Percentiles rank a stretch among this genome's conserved stretches.
These are phyloP conservation scores for Hydrolagus affinis DNA, from an alignment of 2,113 vertebrate genomes.

Conservation along the genomic window DNA sequence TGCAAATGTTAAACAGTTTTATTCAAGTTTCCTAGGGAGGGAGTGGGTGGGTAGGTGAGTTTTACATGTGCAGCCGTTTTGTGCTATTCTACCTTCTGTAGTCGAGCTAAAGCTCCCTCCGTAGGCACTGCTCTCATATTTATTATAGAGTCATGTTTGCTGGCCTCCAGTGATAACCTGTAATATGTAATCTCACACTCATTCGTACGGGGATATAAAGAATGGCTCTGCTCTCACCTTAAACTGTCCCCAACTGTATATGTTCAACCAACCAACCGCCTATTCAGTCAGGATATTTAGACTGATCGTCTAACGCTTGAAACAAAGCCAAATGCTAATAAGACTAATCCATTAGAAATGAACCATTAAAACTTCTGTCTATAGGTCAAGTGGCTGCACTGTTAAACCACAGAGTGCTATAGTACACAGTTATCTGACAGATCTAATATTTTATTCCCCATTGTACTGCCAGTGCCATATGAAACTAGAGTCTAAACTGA, in stretches of 20 bases:
- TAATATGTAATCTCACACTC: slow-evolving; percentile 1
- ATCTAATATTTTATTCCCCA: slow-evolving; percentile 32
- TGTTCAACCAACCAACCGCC: slow-evolving; percentile 19
- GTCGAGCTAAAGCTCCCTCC: background rate
- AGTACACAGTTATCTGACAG: slow-evolving; percentile 28
- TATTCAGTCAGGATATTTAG: slow-evolving; percentile 14
- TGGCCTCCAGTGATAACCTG: slow-evolving; percentile 3
- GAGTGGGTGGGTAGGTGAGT: too few relatives aligned
- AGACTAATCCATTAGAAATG: slow-evolving; percentile 35
- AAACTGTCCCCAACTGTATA: slow-evolving; percentile 10
- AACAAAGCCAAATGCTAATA: slow-evolving; percentile 34
- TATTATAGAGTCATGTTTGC: background rate
- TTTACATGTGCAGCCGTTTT: too few relatives aligned
- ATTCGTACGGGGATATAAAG: background rate
- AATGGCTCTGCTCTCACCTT: slow-evolving; percentile 20
- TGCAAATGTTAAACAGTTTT: too few relatives aligned
- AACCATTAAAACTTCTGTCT: slow-evolving; percentile 35
- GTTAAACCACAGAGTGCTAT: slow-evolving; percentile 34
- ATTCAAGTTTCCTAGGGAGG: too few relatives aligned
- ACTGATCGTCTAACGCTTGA: slow-evolving; percentile 33
- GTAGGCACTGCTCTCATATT: background rate
- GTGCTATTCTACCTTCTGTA: background rate
- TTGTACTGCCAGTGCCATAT: slow-evolving; percentile 23
- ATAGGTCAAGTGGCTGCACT: slow-evolving; percentile 35
- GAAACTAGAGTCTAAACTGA: slow-evolving; percentile 21